Evolutionary conservation across 2,797 vertebrate genomes (phyloP), one percentile per base, ranked within the genome.

Genomic region (Corythornis leucogaster): DNA sequence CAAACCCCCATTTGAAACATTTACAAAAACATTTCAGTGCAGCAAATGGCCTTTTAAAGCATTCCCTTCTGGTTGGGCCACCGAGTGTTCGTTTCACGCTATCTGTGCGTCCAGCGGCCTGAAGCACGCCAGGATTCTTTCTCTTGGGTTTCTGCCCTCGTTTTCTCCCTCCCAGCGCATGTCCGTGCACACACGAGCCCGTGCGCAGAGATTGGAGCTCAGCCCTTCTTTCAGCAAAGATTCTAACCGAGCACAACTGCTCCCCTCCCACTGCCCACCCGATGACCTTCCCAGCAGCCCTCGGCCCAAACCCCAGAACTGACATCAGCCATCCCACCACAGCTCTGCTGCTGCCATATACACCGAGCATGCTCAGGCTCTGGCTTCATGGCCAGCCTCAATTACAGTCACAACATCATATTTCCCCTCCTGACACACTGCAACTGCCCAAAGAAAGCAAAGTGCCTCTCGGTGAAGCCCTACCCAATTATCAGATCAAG

Each of bases 401-500:
- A 14, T 4, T 38, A 76, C 26, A 85, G 75, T 64, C 75, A 46
- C 77, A 53, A 4, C 77, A 48, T n/a, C 20, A 1, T 3, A 3
- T 20, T 57, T 67, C 64, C 42, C 63, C 90, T 93, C 75, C 68
- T 40, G 78, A 50, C 75, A 84, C 5, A 0, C 35, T 18, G 35
- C 48, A 24, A 54, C 61, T 50, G 69, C 66, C 89, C 77, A 67
- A 59, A 63, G 6, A 28, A 54, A 38, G 55, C 85, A 2, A 5
- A 85, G 55, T 3, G 25, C 48, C 11, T 2, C 51, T 45, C 1
- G 0, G 66, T 31, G 67, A 28, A 61, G 71, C 85, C 78, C 85
- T 84, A 5, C 89, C 78, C 88, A 82, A 86, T 91, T 92, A 92
- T 92, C 38, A 21, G 88, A 88, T 93, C 92, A 82, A 85, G 94